These are phyloP conservation scores for Coryphaenoides rupestris DNA, from an alignment of 2,113 vertebrate genomes.

Conservation along the genomic window DNA sequence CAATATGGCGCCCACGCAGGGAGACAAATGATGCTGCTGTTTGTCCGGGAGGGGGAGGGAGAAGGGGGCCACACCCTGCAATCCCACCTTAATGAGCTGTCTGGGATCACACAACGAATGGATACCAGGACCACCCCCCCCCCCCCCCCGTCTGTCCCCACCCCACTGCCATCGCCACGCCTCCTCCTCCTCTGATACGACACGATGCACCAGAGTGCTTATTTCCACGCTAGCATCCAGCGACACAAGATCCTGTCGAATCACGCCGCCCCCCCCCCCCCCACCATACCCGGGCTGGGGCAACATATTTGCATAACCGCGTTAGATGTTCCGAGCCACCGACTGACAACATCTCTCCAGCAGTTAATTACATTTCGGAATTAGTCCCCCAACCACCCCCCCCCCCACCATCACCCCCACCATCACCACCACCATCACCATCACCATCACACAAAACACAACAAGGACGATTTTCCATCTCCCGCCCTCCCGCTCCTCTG, in stretches of 20 bases:
- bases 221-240: slow-evolving; percentile 44
- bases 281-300: background rate
- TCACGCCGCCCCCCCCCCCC: slow-evolving; percentile 37
- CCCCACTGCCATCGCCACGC: slow-evolving; percentile 36
- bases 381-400: slow-evolving; percentile 27
- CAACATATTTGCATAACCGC: slow-evolving; percentile 56
- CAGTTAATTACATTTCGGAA: slow-evolving; percentile 65
- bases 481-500: slow-evolving; percentile 25
- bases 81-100: slow-evolving; percentile 59
- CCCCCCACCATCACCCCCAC: no score
- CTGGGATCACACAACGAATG: slow-evolving; percentile 63
- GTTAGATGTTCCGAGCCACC: slow-evolving; percentile 49
- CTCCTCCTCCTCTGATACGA: no score
- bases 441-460: no score
- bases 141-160: no score
- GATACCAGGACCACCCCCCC: slow-evolving; percentile 49
- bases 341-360: slow-evolving; percentile 48
- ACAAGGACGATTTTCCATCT: slow-evolving; percentile 27
- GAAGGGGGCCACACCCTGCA: slow-evolving; percentile 38
- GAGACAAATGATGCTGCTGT: slow-evolving; percentile 36
- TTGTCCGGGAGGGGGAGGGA: slow-evolving; percentile 27
- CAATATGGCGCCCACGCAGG: no score
- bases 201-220: slow-evolving; percentile 54
- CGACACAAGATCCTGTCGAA: slow-evolving; percentile 62
- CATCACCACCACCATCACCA: no score